Base-by-base conservation (phyloP, 2,888 invertebrate species). In the Dione vanillae region DNA sequence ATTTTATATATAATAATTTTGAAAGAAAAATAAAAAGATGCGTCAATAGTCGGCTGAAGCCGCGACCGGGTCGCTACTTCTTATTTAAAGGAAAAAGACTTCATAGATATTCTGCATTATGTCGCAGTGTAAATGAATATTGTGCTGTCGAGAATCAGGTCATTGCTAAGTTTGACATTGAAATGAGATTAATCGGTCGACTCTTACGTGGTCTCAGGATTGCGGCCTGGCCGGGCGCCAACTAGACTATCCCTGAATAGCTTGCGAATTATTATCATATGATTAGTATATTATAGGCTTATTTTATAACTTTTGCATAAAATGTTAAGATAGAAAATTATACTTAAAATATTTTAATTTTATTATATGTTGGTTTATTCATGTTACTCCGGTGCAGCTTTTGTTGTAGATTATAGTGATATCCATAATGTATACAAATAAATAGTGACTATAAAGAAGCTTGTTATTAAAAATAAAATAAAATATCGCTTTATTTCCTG, bases 81-180 rank as follows among this genome's bases (percentile, higher is more conserved):
- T 41, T 14, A 20, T 43, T 12, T 14, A 14, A 1, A 19, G 9
- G 16, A 27, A n/a, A 45, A 35, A 20, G n/a, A n/a, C n/a, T n/a
- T 14, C 14, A 1, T 0, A 9, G 1, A 7, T 0, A 9, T 1
- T 45, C 19, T 54, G 19, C 19, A 62, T 11, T 3, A 40, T 56
- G 62, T 56, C 20, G 61, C 54, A 62, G 11, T 41, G 54, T 65
- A 69, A 56, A 54, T 37, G 19, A 20, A 19, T 67, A 49, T 51
- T 65, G 40, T 20, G 41, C 45, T 35, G 65, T 59, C 51, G 20
- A 61, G 37, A 74, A 74, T 61, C 69, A 66, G 74, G 72, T 72
- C 69, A 74, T 65, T 72, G 72, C 79, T 78, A 80, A 81, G 82
- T 86, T 85, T 89, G 91, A 90, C 90, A 90, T 90, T 91, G 90